Percentiles rank a stretch among this genome's conserved stretches.
These are phyloP conservation scores for Neopipo cinnamomea DNA, from an alignment of 2,113 vertebrate species.

Conservation along the genomic window DNA sequence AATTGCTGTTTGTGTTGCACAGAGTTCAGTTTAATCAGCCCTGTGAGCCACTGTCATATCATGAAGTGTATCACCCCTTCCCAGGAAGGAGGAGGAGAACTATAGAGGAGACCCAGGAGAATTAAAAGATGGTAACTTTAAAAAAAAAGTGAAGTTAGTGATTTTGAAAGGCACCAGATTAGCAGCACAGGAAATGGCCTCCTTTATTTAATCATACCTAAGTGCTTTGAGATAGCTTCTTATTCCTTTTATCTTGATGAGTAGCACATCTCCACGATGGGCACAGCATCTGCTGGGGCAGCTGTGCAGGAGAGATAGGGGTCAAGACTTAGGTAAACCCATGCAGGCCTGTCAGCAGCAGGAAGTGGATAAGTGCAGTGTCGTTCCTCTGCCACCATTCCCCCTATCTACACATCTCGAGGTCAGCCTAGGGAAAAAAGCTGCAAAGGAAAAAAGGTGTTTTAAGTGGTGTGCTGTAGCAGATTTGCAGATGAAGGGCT, in stretches of 20 bases:
- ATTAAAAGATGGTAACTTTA: constrained; percentile 49
- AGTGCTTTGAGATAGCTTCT: constrained; percentile 63
- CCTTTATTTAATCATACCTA: constrained; percentile 64
- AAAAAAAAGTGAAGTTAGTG: constrained; percentile 53
- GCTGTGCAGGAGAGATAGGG: constrained; percentile 41
- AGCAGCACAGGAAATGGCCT: constrained; percentile 61
- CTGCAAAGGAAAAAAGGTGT: neutral
- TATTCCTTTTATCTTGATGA: constrained; percentile 61
- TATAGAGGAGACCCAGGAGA: constrained; percentile 27
- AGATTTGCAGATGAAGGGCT: neutral
- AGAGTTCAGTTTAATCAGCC: constrained; percentile 68
- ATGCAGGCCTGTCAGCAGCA: constrained; percentile 10
- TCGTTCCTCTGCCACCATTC: neutral
- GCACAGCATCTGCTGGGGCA: constrained; percentile 40
- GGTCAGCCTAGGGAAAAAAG: neutral
- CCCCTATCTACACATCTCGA: neutral
- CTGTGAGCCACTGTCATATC: constrained; percentile 28
- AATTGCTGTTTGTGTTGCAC: constrained; percentile 55
- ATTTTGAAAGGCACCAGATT: constrained; percentile 62
- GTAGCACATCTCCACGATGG: constrained; percentile 29
- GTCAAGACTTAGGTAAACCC: constrained; percentile 38
- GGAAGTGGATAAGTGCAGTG: neutral
- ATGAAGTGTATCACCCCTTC: constrained; percentile 48
- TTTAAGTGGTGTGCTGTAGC: neutral
- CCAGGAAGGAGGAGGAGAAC: constrained; percentile 42